A percentile compares a stretch with the other conserved stretches of the same genome.
Conservation (phyloP, 2,113 vertebrate genomes). For the Sinocyclocheilus maitianheensis region DNA sequence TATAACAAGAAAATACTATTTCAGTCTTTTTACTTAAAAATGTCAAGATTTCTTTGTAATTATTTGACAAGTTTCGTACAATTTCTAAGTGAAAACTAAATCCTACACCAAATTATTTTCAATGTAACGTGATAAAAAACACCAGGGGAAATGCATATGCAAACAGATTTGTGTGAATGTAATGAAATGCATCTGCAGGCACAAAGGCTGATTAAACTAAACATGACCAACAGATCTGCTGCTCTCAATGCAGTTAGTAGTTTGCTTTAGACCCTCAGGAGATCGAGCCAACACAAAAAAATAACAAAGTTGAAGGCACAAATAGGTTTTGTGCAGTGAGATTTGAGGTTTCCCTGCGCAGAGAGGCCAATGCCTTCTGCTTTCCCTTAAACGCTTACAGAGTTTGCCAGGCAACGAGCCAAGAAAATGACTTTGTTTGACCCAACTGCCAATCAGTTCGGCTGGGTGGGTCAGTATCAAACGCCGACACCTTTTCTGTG, state of each 20-base stretch:
- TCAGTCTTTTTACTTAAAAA: no score
- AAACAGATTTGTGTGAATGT: not conserved
- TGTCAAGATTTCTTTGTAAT: not conserved
- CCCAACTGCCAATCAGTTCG: slow-evolving; percentile 94
- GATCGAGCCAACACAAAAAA: slow-evolving; percentile 38
- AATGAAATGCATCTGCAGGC: slow-evolving; percentile 7
- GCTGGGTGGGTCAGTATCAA: slow-evolving; percentile 93
- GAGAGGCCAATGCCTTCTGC: slow-evolving; percentile 43
- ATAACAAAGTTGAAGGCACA: slow-evolving; percentile 67
- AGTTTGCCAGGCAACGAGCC: slow-evolving; percentile 86
- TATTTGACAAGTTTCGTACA: not conserved
- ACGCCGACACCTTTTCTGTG: slow-evolving; percentile 86
- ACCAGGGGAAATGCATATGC: not conserved
- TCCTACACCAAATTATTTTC: not conserved
- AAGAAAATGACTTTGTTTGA: slow-evolving; percentile 90
- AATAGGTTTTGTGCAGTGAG: slow-evolving; percentile 77
- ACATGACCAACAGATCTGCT: not conserved
- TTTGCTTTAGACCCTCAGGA: slow-evolving; percentile 37
- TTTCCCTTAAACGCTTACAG: slow-evolving; percentile 85
- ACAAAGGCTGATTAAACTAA: not conserved
- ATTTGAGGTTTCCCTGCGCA: slow-evolving; percentile 81
- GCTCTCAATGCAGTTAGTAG: slow-evolving; percentile 20
- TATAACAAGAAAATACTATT: no score
- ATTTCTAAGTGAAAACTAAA: not conserved
- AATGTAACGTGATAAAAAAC: not conserved